Evolutionary conservation across 2,797 vertebrate genomes (phyloP).

Genomic region (Oreonectes daqikongensis): DNA sequence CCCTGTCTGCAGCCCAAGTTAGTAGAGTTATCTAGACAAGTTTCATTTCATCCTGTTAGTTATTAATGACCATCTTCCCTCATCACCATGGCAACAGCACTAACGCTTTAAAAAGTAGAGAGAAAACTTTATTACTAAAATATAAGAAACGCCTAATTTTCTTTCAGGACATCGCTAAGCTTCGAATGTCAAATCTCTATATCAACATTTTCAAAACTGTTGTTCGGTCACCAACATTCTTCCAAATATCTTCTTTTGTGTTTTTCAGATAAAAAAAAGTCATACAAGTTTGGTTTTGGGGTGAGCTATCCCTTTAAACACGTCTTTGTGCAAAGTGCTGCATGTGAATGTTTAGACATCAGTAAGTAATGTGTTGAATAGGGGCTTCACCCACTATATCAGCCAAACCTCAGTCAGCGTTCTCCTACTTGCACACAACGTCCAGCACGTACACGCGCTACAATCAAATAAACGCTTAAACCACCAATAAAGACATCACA

Average conservation of each 20-base stretch:
- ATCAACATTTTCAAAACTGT: background rate
- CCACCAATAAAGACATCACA: background rate
- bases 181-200: slow-evolving; percentile 9
- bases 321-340: background rate
- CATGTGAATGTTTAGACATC: slow-evolving; percentile 23
- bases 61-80: slow-evolving; percentile 35
- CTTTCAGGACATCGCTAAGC: too few relatives aligned
- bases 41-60: slow-evolving; percentile 45
- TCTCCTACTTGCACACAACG: background rate
- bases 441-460: slow-evolving; percentile 2
- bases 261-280: too few relatives aligned
- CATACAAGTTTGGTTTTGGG: too few relatives aligned
- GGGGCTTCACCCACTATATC: slow-evolving; percentile 19
- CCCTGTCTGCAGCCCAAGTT: slow-evolving; percentile 19
- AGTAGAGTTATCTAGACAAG: slow-evolving; percentile 17
- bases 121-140: background rate
- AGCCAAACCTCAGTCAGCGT: slow-evolving; percentile 18
- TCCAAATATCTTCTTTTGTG: too few relatives aligned
- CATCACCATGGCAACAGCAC: slow-evolving; percentile 10
- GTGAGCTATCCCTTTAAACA: too few relatives aligned
- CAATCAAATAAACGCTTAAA: background rate
- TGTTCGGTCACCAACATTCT: too few relatives aligned
- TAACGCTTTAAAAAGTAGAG: slow-evolving; percentile 7
- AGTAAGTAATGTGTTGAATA: slow-evolving; percentile 31
- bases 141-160: background rate